phyloP scores from a whole-genome alignment of 2,888 invertebrate genomes.

The Druceiella hillmani region DNA sequence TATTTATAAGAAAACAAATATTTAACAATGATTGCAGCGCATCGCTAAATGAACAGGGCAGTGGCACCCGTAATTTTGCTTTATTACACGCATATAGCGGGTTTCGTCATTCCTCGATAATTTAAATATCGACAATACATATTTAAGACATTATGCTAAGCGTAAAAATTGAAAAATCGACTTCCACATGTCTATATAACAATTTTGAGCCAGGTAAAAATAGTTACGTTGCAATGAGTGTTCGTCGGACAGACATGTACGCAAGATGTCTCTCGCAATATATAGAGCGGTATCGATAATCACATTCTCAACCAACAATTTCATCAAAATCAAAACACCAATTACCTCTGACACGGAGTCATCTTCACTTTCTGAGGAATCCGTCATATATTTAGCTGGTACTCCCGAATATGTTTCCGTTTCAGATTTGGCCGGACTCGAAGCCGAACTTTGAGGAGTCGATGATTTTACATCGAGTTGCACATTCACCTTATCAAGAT shows the following conservation, averaged over 20 bases:
- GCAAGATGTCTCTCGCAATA: slow-evolving; percentile 65
- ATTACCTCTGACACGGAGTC: slow-evolving; percentile 95
- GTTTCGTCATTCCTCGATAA: too few species aligned
- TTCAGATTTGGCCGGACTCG: slow-evolving; percentile 78
- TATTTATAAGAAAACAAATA: too few species aligned
- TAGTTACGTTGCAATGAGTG: slow-evolving; percentile 24
- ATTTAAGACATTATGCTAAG: too few species aligned
- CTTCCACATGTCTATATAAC: too few species aligned
- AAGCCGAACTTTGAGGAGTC: slow-evolving; percentile 80
- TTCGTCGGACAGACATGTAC: slow-evolving; percentile 42
- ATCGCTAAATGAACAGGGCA: too few species aligned
- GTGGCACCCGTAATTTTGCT: too few species aligned
- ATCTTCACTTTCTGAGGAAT: slow-evolving; percentile 93
- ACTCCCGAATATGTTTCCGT: slow-evolving; percentile 82
- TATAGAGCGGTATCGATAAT: slow-evolving; percentile 55
- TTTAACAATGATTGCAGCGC: too few species aligned
- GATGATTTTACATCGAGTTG: slow-evolving; percentile 68
- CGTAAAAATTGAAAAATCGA: too few species aligned
- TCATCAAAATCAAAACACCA: slow-evolving; percentile 52
- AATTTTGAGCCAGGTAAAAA: slow-evolving; percentile 20
- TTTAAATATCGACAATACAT: too few species aligned
- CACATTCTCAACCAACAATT: slow-evolving; percentile 53
- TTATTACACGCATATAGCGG: too few species aligned
- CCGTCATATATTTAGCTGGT: slow-evolving; percentile 85
- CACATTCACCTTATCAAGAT: slow-evolving; percentile 74